Conservation (phyloP, 2,113 vertebrate species). For the Passer montanus region DNA sequence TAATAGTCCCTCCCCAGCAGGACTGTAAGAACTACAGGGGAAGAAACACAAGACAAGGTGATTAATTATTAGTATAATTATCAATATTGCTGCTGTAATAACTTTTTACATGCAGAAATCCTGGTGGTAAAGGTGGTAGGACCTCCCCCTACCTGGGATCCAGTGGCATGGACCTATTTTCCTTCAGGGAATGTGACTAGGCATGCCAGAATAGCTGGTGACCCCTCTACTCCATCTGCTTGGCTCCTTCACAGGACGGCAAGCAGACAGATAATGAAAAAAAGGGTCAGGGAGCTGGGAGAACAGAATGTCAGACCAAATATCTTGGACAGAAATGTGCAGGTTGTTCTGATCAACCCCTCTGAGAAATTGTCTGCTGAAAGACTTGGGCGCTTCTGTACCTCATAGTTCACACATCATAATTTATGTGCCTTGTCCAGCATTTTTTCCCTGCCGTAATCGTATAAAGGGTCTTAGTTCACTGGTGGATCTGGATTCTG, state of each 20-base stretch:
- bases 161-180: not conserved
- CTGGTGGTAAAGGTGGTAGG: not conserved
- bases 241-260: not conserved
- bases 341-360: slow-evolving; percentile 34
- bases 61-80: not conserved
- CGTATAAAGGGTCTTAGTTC: not conserved
- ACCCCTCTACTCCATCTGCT: not conserved
- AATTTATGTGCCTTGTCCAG: not conserved
- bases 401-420: slow-evolving; percentile 1
- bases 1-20: not conserved
- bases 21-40: not conserved
- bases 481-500: not conserved
- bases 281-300: not conserved
- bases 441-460: not conserved
- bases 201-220: not conserved
- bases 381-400: slow-evolving; percentile 35
- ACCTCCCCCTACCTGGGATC: not conserved
- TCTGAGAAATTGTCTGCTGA: slow-evolving; percentile 21
- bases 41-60: not conserved
- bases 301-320: not conserved
- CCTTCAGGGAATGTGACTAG: not conserved
- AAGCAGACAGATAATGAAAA: slow-evolving; percentile 1
- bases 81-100: not conserved
- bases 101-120: not conserved
- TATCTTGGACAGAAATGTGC: not conserved